These are phyloP conservation scores for Schizotus pectinicornis DNA, from an alignment of 2,888 invertebrate genomes.

Conservation along the genomic window DNA sequence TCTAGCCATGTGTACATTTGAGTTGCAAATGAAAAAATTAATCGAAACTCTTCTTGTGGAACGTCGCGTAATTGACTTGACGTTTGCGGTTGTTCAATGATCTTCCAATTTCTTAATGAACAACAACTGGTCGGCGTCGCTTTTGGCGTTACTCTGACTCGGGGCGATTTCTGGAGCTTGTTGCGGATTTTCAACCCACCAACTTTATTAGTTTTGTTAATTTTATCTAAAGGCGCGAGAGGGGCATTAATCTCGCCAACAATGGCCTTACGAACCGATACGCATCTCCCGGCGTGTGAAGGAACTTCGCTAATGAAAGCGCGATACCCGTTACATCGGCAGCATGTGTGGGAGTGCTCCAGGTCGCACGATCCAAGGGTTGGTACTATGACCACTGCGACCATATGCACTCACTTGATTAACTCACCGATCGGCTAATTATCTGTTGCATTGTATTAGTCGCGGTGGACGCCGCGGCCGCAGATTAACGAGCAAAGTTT, in stretches of 20 bases:
- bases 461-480: too few species aligned
- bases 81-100: constrained; percentile 10
- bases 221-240: constrained; percentile 4
- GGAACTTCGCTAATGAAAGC: constrained; percentile 14
- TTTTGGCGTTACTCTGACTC: too few species aligned
- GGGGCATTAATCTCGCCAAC: constrained; percentile 29
- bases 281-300: constrained; percentile 29
- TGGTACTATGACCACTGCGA: background rate
- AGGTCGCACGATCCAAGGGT: constrained; percentile 17
- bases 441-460: background rate
- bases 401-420: background rate
- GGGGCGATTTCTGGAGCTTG: too few species aligned
- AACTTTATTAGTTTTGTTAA: background rate
- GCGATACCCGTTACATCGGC: constrained; percentile 3
- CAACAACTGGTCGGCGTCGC: too few species aligned
- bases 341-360: constrained; percentile 14
- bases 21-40: background rate
- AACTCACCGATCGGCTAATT: constrained; percentile 4
- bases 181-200: background rate
- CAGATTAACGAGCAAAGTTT: too few species aligned
- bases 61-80: constrained; percentile 1
- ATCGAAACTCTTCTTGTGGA: constrained; percentile 5
- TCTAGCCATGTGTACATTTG: too few species aligned
- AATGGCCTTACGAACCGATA: constrained; percentile 25
- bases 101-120: constrained; percentile 6